Conservation (phyloP, 2,113 vertebrate species). For the Triplophysa siluroides region DNA sequence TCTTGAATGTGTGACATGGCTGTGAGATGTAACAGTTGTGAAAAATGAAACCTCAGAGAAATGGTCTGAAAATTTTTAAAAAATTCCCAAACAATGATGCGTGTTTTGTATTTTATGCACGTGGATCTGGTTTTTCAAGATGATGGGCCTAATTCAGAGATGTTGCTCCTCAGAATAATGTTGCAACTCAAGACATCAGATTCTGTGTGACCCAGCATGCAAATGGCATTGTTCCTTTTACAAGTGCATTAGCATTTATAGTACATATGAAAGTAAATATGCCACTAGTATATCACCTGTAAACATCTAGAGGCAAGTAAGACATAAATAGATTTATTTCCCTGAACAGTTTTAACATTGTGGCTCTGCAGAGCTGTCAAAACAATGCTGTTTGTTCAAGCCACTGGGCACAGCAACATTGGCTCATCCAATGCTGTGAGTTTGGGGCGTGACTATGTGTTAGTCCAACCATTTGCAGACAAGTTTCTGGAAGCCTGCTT, state of each 20-base stretch:
- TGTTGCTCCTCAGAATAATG: background rate
- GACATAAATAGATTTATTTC: no score
- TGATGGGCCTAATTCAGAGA: background rate
- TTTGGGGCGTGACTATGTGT: no score
- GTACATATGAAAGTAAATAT: background rate
- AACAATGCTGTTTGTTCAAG: no score
- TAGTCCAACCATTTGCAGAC: no score
- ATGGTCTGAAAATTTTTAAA: background rate
- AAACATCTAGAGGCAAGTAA: no score
- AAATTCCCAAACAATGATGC: constrained; percentile 13
- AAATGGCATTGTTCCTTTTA: background rate
- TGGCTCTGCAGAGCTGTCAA: no score
- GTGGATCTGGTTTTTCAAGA: background rate
- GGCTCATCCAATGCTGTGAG: no score
- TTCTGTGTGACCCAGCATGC: background rate
- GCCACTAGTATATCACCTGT: background rate
- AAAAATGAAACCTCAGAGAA: background rate
- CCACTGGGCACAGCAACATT: no score
- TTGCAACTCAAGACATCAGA: background rate
- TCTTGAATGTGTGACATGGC: constrained; percentile 6
- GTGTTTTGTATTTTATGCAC: background rate
- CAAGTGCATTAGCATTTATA: background rate
- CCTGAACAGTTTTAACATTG: no score
- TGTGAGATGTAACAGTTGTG: background rate
- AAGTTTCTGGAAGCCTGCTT: no score